Percentiles rank a stretch among this genome's conserved stretches.
phyloP scores from a whole-genome alignment of 1,140 invertebrate species.

The Tetranychus cinnabarinus region DNA sequence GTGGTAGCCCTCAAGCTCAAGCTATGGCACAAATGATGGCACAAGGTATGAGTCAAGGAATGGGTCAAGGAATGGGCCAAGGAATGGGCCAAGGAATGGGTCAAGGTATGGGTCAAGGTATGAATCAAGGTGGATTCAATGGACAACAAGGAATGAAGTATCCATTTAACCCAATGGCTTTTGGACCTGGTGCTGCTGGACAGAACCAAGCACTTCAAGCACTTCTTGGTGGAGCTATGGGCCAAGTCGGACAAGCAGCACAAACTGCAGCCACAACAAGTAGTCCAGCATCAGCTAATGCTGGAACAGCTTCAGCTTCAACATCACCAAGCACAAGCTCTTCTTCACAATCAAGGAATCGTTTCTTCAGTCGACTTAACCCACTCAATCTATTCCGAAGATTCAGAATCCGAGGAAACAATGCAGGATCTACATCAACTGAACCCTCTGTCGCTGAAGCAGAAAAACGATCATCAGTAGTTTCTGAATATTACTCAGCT shows the following conservation, averaged over 20 bases:
- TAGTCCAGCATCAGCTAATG: not conserved
- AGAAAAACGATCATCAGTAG: not conserved
- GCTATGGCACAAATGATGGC: not conserved
- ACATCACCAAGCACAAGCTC: not conserved
- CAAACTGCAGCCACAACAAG: not conserved
- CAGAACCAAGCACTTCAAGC: not conserved
- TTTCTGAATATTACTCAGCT: not conserved
- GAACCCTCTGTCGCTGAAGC: not conserved
- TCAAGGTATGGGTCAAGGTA: not conserved
- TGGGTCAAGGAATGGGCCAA: not conserved
- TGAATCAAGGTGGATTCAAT: not conserved
- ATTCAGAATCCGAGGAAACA: conserved; percentile 1
- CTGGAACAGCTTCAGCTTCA: not conserved
- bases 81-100: not conserved
- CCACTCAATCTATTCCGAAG: conserved; percentile 8
- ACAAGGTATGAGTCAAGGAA: not conserved
- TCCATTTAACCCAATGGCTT: not conserved
- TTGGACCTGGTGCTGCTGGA: not conserved
- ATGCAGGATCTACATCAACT: not conserved
- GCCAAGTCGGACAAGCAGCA: not conserved
- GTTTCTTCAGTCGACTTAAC: conserved; percentile 8
- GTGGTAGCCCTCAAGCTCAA: not conserved
- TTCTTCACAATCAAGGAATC: not conserved
- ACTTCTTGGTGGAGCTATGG: not conserved
- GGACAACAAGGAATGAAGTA: not conserved